Conservation (phyloP, 2,797 vertebrate species). For the Eulemur mongoz region DNA sequence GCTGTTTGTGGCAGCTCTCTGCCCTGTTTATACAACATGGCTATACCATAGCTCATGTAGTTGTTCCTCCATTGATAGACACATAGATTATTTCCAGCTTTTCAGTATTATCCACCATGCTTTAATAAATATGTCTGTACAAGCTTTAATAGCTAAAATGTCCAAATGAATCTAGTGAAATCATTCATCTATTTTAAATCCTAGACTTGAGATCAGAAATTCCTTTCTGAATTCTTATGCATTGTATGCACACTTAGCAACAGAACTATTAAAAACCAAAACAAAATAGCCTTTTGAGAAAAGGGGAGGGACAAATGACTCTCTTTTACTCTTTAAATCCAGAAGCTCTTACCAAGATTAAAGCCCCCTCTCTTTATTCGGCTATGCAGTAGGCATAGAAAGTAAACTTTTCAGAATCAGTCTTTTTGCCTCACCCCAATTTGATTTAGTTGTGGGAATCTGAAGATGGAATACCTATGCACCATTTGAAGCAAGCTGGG, state of each 20-base stretch:
- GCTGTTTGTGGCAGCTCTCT: neutral
- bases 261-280: neutral
- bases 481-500: neutral
- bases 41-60: neutral
- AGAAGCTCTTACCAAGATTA: neutral
- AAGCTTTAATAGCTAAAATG: neutral
- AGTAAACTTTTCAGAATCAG: slow-evolving; percentile 39
- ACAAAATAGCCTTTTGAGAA: slow-evolving; percentile 17
- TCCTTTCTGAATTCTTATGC: neutral
- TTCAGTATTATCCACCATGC: neutral
- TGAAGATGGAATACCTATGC: slow-evolving; percentile 2
- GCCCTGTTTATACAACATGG: neutral
- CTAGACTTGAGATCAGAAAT: neutral
- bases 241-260: neutral
- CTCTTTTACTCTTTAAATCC: slow-evolving; percentile 19
- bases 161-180: neutral
- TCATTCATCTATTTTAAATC: slow-evolving; percentile 38
- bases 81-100: neutral
- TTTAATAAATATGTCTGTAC: neutral
- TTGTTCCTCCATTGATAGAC: neutral
- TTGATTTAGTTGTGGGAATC: slow-evolving; percentile 34
- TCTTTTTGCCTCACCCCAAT: neutral
- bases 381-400: neutral
- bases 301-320: neutral
- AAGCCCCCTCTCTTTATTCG: neutral